Conservation (phyloP, 1,140 invertebrate species). For the Yoshiicerus persimilis region DNA sequence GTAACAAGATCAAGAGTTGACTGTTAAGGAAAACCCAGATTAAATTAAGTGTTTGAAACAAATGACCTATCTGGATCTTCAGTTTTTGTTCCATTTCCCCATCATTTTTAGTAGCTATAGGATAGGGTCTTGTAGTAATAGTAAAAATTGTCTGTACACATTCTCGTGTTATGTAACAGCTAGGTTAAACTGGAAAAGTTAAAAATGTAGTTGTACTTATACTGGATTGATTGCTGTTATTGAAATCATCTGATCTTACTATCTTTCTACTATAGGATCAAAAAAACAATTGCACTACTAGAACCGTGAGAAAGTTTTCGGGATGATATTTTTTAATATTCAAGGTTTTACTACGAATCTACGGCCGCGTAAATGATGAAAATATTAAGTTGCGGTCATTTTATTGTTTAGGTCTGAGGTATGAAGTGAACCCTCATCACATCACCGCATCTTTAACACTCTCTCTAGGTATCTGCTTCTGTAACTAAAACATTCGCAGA, state of each 20-base stretch:
- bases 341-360: background rate
- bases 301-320: conserved; percentile 8
- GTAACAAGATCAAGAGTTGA: background rate
- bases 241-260: conserved; percentile 12
- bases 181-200: background rate
- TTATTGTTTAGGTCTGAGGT: background rate
- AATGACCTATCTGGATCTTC: background rate
- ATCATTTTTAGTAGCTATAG: background rate
- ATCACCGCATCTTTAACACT: background rate
- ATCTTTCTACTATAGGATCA: background rate
- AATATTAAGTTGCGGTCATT: background rate
- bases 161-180: background rate
- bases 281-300: background rate
- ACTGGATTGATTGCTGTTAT: background rate
- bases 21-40: background rate
- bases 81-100: background rate
- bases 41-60: background rate
- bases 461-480: background rate
- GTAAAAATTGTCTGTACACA: background rate
- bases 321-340: background rate
- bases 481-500: background rate
- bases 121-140: background rate
- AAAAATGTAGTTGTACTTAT: background rate
- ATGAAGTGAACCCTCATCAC: background rate
- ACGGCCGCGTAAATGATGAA: background rate